These are phyloP conservation scores for Epicauta chinensis DNA, from an alignment of 1,140 invertebrate species.

Conservation along the genomic window DNA sequence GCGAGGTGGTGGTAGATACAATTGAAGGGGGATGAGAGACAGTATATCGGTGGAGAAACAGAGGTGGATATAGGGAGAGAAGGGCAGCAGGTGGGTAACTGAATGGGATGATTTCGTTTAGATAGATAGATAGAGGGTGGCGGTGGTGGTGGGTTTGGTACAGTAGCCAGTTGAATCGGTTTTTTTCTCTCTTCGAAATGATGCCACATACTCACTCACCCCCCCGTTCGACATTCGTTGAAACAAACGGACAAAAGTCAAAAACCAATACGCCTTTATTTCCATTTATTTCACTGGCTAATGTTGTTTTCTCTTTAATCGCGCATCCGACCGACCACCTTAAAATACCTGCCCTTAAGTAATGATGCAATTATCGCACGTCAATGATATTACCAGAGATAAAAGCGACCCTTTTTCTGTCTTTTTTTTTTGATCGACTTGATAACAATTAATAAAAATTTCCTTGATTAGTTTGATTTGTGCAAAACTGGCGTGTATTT, in stretches of 20 bases:
- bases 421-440: no score
- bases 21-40: slow-evolving; percentile 9
- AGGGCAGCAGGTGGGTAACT: background rate
- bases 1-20: slow-evolving; percentile 24
- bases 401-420: no score
- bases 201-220: slow-evolving; percentile 38
- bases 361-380: slow-evolving; percentile 11
- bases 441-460: no score
- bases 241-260: slow-evolving; percentile 41
- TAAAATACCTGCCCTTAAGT: slow-evolving; percentile 14
- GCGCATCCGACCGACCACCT: no score
- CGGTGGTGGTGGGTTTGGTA: slow-evolving; percentile 6
- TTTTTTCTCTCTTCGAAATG: slow-evolving; percentile 43
- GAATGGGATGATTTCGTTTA: background rate
- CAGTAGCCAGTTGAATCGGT: slow-evolving; percentile 26
- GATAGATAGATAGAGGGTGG: background rate
- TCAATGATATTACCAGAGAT: no score
- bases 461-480: no score
- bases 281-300: slow-evolving; percentile 41
- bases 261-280: slow-evolving; percentile 43
- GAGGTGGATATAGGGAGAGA: background rate
- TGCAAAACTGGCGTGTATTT: no score
- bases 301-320: no score
- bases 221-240: slow-evolving; percentile 39
- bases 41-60: slow-evolving; percentile 3